Base-by-base conservation (phyloP, 2,797 vertebrate species). In the Macroramphosus scolopax region DNA sequence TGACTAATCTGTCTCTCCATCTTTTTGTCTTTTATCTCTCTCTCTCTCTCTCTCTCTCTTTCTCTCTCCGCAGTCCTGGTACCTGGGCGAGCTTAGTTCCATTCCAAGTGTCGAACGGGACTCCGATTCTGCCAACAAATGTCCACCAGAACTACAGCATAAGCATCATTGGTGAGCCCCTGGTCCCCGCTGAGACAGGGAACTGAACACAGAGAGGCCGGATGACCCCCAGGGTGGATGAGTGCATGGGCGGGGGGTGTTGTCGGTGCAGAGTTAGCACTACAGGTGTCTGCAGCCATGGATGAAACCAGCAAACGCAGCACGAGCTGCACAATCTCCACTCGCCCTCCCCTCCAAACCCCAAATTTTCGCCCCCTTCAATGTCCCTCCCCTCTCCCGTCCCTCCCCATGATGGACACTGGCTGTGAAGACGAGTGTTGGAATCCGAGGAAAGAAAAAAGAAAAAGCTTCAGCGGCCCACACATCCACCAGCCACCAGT, bases 51-150 rank as follows among this genome's bases (percentile, higher is more conserved):
- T 41, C 3, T 44, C 10, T 32, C 13, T 32, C 40, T 81, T 20
- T 87, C 30, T 84, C 44, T 81, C 48, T 58, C 59, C 47, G 68
- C 93, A 98, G 95, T 97, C 95, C 96, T 98, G 96, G 96, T 98
- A 98, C 96, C 92, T 98, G 96, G 95, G 96, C 95, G 97, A 98
- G 96, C 92, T 95, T 98, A 94, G 95, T 98, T 93, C 96, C 96
- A 90, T 98, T 98, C 89, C 96, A 98, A 94, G 94, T 98, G 91
- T 96, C 95, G 92, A 98, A 95, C 87, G 95, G 95, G 91, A 96
- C 96, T 91, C 92, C 93, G 89, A 98, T 98, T 91, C 93, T 98
- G 92, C 95, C 94, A 80, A 92, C 96, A 92, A 98, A 94, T 92
- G 94, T 97, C 93, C 94, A 97, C 93, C 94, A 97, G 93, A 98